phyloP scores from a whole-genome alignment of 2,888 invertebrate species.

The Heliconius erato region DNA sequence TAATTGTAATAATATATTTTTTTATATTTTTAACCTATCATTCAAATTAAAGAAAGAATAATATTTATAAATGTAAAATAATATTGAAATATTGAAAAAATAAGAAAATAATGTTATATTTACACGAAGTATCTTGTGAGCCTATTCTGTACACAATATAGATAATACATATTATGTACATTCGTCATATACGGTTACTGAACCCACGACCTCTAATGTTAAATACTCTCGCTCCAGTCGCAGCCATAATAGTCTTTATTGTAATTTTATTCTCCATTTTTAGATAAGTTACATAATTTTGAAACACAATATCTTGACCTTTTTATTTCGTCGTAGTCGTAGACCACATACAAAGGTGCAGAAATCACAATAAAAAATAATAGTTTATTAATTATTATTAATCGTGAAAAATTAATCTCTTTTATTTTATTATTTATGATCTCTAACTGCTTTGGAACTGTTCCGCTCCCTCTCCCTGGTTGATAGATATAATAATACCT shows the following conservation, averaged over 20 bases:
- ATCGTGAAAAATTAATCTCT: neutral
- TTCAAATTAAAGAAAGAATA: too few species aligned
- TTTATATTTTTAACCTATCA: neutral
- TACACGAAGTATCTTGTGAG: too few species aligned
- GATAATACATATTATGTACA: neutral
- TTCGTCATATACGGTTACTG: neutral
- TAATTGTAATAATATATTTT: neutral
- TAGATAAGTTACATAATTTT: conserved; percentile 4
- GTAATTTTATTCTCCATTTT: neutral
- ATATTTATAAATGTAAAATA: too few species aligned
- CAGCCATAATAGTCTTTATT: neutral
- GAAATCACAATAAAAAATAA: too few species aligned
- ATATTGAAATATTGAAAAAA: too few species aligned
- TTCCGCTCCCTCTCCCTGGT: too few species aligned
- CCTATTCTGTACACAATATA: neutral
- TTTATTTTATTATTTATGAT: conserved; percentile 6
- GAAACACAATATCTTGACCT: neutral
- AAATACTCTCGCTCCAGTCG: neutral
- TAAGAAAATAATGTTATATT: too few species aligned
- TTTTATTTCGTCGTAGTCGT: neutral
- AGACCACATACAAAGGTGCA: neutral
- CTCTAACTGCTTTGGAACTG: neutral
- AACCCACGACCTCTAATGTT: neutral
- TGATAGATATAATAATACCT: too few species aligned
- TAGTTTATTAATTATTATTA: too few species aligned